phyloP scores from a whole-genome alignment of 2,888 invertebrate genomes.

The Apomyelois bistriatella region DNA sequence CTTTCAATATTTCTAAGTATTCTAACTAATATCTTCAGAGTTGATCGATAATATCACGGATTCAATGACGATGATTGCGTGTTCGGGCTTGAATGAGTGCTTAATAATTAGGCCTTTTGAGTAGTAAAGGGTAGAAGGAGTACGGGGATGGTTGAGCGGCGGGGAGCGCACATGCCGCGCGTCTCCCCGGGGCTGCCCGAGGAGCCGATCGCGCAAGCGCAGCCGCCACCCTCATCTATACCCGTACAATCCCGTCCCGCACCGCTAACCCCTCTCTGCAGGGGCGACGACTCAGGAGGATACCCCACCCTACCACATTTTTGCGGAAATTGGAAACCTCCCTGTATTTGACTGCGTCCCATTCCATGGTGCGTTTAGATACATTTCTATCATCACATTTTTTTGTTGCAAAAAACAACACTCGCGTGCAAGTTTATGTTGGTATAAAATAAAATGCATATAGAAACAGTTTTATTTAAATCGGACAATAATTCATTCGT shows the following conservation, averaged over 20 bases:
- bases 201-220: conserved; percentile 52
- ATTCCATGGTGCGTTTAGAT: conserved; percentile 24
- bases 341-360: conserved; percentile 40
- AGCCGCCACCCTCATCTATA: conserved; percentile 38
- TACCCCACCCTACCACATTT: conserved; percentile 60
- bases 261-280: conserved; percentile 53
- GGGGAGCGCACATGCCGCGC: conserved; percentile 48
- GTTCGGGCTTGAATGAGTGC: conserved; percentile 62
- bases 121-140: conserved; percentile 25
- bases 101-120: conserved; percentile 57
- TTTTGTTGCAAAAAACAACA: no score
- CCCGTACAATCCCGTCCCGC: conserved; percentile 25
- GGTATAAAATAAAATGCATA: no score
- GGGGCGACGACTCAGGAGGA: conserved; percentile 43
- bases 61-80: conserved; percentile 53
- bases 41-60: conserved; percentile 24
- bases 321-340: conserved; percentile 71
- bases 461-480: no score
- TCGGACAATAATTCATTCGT: no score
- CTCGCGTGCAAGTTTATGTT: no score
- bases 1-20: background rate
- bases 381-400: background rate
- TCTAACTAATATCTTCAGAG: background rate
- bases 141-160: conserved; percentile 28
- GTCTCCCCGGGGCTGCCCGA: conserved; percentile 42